Base-by-base conservation (phyloP, 1,140 invertebrate genomes). In the Adelges cooleyi region DNA sequence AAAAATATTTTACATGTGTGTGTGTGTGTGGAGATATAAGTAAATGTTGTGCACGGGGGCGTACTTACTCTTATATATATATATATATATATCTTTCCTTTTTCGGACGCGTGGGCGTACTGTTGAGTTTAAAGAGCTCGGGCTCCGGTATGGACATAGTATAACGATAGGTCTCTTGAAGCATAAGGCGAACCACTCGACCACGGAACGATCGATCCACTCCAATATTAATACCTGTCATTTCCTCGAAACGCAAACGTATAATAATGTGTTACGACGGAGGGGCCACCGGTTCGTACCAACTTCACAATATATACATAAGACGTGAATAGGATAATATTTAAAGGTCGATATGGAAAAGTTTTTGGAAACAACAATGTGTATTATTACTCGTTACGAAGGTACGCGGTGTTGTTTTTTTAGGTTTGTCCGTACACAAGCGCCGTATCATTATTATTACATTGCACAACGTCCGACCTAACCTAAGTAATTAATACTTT, bases 151-250 rank as follows among this genome's bases (percentile, higher is more conserved):
- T n/a, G n/a, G n/a, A n/a, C n/a, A n/a, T n/a, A n/a, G 29, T 33
- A 11, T 59, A 59, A 59, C 54, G 54, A 59, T 44, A 59, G 38
- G 40, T 44, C 42, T 59, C 25, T 27, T 42, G 29, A 33, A 33
- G n/a, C n/a, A 33, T 33, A 33, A 11, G 29, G 5, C 17, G 20
- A 59, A 59, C 38, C 38, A 42, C 54, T 59, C 54, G 38, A 59
- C 40, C 25, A 59, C 40, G 40, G 5, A 27, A 59, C 27, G 54
- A 59, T 59, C 54, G 54, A 59, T 44, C 54, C 54, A 59, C 54
- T 59, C 54, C 54, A 59, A 59, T 59, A 59, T 46, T 59, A 59
- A 59, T 59, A 59, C 54, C 54, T 59, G 54, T 59, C 54, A 59
- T 59, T 59, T 59, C 29, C 5, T 44, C 54, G 4, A 59, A 40